Conservation (phyloP, 2,113 vertebrate genomes). For the Fregata magnificens region DNA sequence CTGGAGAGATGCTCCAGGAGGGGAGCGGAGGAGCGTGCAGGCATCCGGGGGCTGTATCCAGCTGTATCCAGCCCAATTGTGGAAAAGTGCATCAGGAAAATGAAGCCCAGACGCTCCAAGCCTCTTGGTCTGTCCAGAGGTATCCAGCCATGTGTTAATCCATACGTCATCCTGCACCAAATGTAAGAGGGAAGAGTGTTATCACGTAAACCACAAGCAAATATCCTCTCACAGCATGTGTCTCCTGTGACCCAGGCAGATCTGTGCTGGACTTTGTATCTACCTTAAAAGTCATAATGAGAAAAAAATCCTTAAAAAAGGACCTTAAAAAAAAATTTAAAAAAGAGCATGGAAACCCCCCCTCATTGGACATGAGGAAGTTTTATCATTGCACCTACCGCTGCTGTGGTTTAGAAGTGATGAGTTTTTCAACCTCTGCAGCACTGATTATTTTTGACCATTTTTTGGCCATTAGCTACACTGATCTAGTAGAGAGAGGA, state of each 20-base stretch:
- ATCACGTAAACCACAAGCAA: neutral
- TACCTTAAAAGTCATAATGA: neutral
- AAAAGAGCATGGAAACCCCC: neutral
- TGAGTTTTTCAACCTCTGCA: neutral
- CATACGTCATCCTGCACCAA: neutral
- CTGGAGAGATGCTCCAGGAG: neutral
- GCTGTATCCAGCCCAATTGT: neutral
- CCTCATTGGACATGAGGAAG: neutral
- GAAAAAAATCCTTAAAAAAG: neutral
- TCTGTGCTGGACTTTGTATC: neutral
- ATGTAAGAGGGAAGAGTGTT: neutral
- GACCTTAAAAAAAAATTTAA: neutral
- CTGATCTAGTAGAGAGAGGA: neutral
- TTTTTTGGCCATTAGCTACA: neutral
- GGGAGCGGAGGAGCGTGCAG: fast-evolving
- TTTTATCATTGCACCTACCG: neutral
- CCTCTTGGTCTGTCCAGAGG: neutral
- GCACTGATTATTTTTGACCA: neutral
- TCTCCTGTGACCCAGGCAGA: neutral
- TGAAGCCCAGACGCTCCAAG: neutral
- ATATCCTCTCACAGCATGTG: neutral
- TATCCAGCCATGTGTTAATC: neutral
- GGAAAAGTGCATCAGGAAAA: neutral
- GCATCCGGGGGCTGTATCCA: fast-evolving
- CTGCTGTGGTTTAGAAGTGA: neutral